Evolutionary conservation across 2,797 vertebrate genomes (phyloP), one percentile per base, ranked within the genome.

Genomic region (Myotis myotis): DNA sequence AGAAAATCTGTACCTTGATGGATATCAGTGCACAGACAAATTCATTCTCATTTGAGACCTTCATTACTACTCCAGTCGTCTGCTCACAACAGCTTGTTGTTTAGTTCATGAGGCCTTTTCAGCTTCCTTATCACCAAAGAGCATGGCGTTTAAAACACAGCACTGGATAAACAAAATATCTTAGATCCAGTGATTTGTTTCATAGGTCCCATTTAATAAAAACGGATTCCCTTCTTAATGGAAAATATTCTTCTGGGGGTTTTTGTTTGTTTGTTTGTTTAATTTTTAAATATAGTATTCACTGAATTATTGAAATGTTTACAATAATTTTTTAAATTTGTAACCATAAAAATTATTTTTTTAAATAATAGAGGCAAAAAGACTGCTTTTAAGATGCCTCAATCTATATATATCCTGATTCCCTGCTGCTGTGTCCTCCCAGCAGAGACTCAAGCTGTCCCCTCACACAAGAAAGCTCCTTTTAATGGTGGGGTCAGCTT

Each of bases 121-220:
- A 7, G 68, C 85, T 95, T 94, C 75, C 72, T 93, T 87, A 72
- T 72, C 81, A 87, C n/a, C 70, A 89, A 84, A 89, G 53, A 83
- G 15, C 75, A 84, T 60, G 16, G 7, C 57, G 70, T 72, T 87
- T 49, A 71, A 28, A 81, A 57, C 33, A 57, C 5, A 74, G 55
- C 22, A 51, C 0, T 33, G 44, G 94, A 78, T 62, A 72, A 92
- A 81, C 20, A 91, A 91, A 62, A 81, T 93, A 64, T 60, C 82
- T 49, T 55, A 87, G 49, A 76, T 76, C 49, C 3, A 19, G 89
- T 55, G 16, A 81, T 68, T 89, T 76, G 20, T 66, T 81, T 90
- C 41, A 30, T 10, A 84, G 66, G 51, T 36, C 76, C 47, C 36
- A 60, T 68, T 84, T 71, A 81, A 81, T 60, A 70, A 81, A 93